A percentile compares a stretch with the other conserved stretches of the same genome.
Evolutionary conservation across 92 coral and sea anemone species (phyloP).

Genomic region (Phenganax subtilis): DNA sequence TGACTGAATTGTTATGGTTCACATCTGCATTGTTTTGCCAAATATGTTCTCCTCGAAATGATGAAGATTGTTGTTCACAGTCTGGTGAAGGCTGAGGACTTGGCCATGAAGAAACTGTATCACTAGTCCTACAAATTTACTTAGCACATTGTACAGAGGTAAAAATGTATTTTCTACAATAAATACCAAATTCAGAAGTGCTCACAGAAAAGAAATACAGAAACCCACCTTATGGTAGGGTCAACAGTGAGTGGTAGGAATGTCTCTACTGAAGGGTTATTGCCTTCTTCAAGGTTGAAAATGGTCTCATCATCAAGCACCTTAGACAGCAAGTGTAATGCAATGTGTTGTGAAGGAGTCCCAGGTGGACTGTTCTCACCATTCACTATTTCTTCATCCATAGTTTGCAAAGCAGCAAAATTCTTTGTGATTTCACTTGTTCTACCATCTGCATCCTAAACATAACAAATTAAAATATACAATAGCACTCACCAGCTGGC

Average conservation of each 20-base stretch:
- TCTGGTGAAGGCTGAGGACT: conserved; percentile 38
- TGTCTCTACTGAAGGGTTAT: conserved; percentile 53
- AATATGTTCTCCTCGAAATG: conserved; percentile 79
- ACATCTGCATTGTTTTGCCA: conserved; percentile 77
- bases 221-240: conserved; percentile 40
- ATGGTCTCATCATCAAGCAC: conserved; percentile 96
- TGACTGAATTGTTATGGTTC: conserved; percentile 69
- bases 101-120: conserved; percentile 76
- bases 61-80: conserved; percentile 32
- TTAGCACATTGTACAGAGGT: background rate
- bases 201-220: background rate
- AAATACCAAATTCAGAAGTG: background rate
- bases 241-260: conserved; percentile 55
- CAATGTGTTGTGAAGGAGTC: conserved; percentile 83
- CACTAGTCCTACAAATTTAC: conserved; percentile 55
- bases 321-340: conserved; percentile 85
- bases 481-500: background rate
- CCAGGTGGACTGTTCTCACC: conserved; percentile 38
- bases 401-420: background rate
- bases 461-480: background rate
- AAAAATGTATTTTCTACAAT: background rate
- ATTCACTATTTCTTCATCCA: conserved; percentile 21
- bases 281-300: conserved; percentile 73
- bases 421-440: conserved; percentile 15
- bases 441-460: conserved; percentile 19